Evolutionary conservation across 2,888 invertebrate species (phyloP), one percentile per base, ranked within the genome.

Genomic region (Athalia cordata): DNA sequence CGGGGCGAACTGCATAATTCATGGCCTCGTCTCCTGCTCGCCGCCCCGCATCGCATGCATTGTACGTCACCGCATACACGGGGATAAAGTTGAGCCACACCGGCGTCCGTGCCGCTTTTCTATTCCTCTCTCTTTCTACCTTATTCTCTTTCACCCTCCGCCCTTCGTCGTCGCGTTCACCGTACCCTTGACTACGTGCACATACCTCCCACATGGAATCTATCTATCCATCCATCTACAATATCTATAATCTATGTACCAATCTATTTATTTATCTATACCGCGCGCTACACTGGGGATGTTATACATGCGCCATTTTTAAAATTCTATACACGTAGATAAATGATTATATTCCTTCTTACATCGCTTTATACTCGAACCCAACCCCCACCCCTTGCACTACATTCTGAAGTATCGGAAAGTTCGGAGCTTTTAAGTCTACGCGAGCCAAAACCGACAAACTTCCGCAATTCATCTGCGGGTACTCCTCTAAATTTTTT

Each of bases 1-100:
- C 84, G 84, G 84, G 88, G 89, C 86, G 83, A 86, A 86, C 89
- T 89, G 89, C 89, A 89, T 89, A 89, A 89, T 89, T 89, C 89
- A 89, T 89, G 86, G 87, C 84, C 83, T 84, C 82, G 83, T 86
- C 80, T 80, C 78, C 78, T 79, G 74, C 29, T 29, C 80, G 59
- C 80, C 74, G 66, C 81, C 80, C 80, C 81, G 82, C 83, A 83
- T 84, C 84, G 83, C 84, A 80, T 83, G 85, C 84, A 85, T 84
- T 85, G 81, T 83, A 83, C 83, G 80, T 83, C 81, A 79, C 80
- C 80, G 81, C 81, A 80, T 78, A 80, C 79, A 80, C 76, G 84
- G 64, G 75, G 83, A 85, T 86, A 86, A 86, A 85, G 85, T 87
- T 86, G 82, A 83, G 81, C 81, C 81, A 79, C 78, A 64, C 77